phyloP scores from a whole-genome alignment of 2,113 vertebrate species.

The Pollachius pollachius region DNA sequence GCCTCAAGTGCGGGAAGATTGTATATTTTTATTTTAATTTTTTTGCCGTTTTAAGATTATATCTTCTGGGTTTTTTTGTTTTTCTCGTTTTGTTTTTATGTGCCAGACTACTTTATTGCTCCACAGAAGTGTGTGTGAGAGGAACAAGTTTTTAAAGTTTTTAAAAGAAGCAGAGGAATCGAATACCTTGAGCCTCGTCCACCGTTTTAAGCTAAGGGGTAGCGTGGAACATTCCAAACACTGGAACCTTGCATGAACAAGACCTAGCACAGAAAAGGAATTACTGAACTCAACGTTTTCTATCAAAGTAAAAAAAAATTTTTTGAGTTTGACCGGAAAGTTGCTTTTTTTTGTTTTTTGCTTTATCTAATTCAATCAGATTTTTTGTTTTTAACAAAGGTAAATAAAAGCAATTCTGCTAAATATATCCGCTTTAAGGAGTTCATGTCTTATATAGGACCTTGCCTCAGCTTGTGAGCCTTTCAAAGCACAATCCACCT shows the following conservation, averaged over 20 bases:
- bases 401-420: neutral
- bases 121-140: conserved; percentile 13
- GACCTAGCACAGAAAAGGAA: conserved; percentile 14
- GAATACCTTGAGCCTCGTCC: conserved; percentile 34
- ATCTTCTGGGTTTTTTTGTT: conserved; percentile 45
- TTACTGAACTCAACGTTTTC: conserved; percentile 17
- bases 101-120: conserved; percentile 69
- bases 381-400: conserved; percentile 30
- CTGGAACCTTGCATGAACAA: conserved; percentile 61
- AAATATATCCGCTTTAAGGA: conserved; percentile 17
- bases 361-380: conserved; percentile 28
- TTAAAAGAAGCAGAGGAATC: conserved; percentile 6
- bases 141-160: conserved; percentile 15
- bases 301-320: conserved; percentile 44
- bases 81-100: conserved; percentile 54
- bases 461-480: conserved; percentile 4
- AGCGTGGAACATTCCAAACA: conserved; percentile 51
- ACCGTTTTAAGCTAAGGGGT: conserved; percentile 27
- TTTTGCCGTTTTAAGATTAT: conserved; percentile 63
- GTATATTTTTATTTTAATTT: conserved; percentile 57
- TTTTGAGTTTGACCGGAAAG: conserved; percentile 24
- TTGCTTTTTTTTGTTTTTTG: conserved; percentile 17
- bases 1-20: conserved; percentile 61
- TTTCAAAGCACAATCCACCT: conserved; percentile 16
- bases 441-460: conserved; percentile 4